A percentile compares a stretch with the other conserved stretches of the same genome.
phyloP scores from a whole-genome alignment of 2,797 vertebrate genomes.

The Nyctibius grandis region DNA sequence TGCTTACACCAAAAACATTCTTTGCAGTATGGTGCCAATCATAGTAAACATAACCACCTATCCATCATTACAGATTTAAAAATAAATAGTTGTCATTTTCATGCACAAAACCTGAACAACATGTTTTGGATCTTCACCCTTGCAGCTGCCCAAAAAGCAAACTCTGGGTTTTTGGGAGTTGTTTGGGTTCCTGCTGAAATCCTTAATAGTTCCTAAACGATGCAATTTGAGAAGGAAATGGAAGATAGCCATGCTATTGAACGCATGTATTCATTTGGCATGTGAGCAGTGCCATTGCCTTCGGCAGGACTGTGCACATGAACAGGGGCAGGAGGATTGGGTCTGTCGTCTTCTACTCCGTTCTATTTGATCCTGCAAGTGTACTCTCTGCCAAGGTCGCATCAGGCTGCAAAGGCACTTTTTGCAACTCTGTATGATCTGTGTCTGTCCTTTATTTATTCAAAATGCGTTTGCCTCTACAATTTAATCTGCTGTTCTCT shows the following conservation, averaged over 20 bases:
- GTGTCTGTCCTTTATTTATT: slow-evolving; percentile 42
- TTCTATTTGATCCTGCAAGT: slow-evolving; percentile 14
- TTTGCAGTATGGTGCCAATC: neutral
- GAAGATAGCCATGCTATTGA: neutral
- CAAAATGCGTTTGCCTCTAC: slow-evolving; percentile 44
- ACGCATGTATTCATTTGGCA: neutral
- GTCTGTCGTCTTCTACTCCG: slow-evolving; percentile 2
- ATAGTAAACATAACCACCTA: neutral
- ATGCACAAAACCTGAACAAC: neutral
- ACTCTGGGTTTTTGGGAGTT: neutral
- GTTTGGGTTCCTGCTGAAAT: neutral
- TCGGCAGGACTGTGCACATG: neutral
- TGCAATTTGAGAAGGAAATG: neutral
- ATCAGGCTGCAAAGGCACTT: slow-evolving; percentile 29
- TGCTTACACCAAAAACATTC: neutral
- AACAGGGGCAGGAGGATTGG: slow-evolving; percentile 48
- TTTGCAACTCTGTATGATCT: slow-evolving; percentile 25
- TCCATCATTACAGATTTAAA: neutral
- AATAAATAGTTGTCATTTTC: neutral
- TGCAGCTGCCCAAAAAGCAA: neutral
- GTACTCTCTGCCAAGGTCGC: neutral
- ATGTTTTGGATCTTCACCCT: neutral
- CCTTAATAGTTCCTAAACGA: neutral
- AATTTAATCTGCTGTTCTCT: slow-evolving; percentile 55
- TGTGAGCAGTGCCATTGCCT: neutral